phyloP scores from a whole-genome alignment of 2,797 vertebrate species.

The Tragelaphus eurycerus region DNA sequence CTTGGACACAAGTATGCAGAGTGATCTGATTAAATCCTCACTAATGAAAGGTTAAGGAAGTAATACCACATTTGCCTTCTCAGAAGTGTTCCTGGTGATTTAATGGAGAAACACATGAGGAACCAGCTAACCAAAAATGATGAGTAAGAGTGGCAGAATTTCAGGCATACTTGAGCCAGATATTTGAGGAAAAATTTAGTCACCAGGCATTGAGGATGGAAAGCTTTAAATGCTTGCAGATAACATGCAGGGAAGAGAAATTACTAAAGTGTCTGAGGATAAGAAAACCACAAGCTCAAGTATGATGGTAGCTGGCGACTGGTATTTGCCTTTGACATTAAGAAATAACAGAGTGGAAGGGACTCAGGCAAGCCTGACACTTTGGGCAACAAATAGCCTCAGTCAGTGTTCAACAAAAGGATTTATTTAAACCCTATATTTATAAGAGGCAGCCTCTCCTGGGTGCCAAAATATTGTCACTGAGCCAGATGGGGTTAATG shows the following conservation, averaged over 20 bases:
- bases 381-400: background rate
- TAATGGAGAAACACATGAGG: background rate
- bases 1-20: background rate
- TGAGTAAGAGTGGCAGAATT: background rate
- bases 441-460: background rate
- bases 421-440: background rate
- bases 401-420: background rate
- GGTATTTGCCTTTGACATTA: background rate
- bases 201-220: background rate
- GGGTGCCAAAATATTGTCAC: background rate
- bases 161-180: background rate
- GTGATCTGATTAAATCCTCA: background rate
- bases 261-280: background rate
- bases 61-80: background rate
- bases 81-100: background rate
- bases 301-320: background rate
- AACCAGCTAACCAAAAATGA: constrained; percentile 1
- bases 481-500: background rate
- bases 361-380: background rate
- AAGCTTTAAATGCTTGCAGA: background rate
- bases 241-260: background rate
- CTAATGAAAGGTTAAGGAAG: background rate
- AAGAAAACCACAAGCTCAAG: background rate
- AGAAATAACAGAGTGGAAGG: background rate
- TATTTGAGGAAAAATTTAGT: background rate